Evolutionary conservation across 2,888 invertebrate genomes (phyloP).

Genomic region (Schizotus pectinicornis): DNA sequence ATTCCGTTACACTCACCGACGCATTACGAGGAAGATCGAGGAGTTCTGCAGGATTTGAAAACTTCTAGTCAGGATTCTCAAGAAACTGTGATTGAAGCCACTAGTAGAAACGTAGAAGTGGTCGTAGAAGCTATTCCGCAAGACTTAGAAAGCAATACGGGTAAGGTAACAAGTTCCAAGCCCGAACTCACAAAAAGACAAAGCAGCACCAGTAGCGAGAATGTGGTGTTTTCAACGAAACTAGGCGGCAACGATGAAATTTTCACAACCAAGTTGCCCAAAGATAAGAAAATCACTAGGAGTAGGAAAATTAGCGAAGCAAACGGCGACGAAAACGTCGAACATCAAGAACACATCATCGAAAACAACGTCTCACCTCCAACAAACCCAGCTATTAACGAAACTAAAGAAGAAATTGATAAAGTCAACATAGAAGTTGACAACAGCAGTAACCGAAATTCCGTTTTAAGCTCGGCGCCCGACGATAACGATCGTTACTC

Average conservation of each 20-base stretch:
- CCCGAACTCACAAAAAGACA: conserved; percentile 43
- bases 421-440: conserved; percentile 9
- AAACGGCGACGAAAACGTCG: conserved; percentile 6
- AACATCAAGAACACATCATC: conserved; percentile 12
- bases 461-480: conserved; percentile 43
- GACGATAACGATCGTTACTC: conserved; percentile 61
- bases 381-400: too few species aligned
- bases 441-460: conserved; percentile 34
- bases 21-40: conserved; percentile 62
- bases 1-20: conserved; percentile 80
- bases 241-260: conserved; percentile 73
- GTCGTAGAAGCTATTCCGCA: conserved; percentile 35
- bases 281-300: conserved; percentile 11
- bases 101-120: conserved; percentile 37
- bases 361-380: neutral
- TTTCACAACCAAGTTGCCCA: conserved; percentile 62
- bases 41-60: conserved; percentile 50
- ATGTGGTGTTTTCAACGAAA: conserved; percentile 71
- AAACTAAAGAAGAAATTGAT: neutral
- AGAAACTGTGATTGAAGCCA: conserved; percentile 59
- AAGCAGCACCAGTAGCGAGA: conserved; percentile 56
- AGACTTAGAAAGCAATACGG: conserved; percentile 35
- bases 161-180: conserved; percentile 18
- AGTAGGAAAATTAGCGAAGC: conserved; percentile 1
- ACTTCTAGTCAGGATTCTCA: conserved; percentile 61